Base-by-base conservation (phyloP, 2,888 invertebrate species). In the Drosophila mayaguana region DNA sequence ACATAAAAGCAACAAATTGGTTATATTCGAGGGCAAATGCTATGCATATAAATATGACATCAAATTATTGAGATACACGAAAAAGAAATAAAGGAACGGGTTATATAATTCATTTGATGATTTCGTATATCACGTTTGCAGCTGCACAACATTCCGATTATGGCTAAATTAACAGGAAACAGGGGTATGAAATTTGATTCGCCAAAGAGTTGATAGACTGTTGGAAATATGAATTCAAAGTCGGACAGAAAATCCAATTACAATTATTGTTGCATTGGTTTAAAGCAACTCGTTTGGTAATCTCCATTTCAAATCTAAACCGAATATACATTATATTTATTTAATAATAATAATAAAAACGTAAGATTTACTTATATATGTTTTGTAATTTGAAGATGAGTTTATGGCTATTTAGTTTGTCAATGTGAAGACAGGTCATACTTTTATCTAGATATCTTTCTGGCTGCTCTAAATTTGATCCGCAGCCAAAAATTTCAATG, bases 31-130 rank as follows among this genome's bases (percentile, higher is more conserved):
- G 78, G 63, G 62, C 73, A 73, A 73, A 68, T 59, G 74, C 62
- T 69, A 60, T 80, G 72, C 76, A 80, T 78, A 78, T 75, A 80
- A 78, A 78, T 75, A 80, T 80, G 76, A 64, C 64, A 80, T 56
- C 60, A 80, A 77, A 75, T 72, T 66, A 80, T 80, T 80, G 72
- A 71, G 80, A 62, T 59, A 71, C 57, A 56, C 59, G n/a, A 53
- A 60, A 63, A 28, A 40, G 40, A 51, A 46, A 50, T 34, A 43
- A 43, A n/a, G 38, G 6, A 38, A 40, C 40, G 54, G 54, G 54
- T 46, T 63, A 28, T 50, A 48, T 60, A 50, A 40, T 36, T 42
- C n/a, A 72, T 59, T 53, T 55, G 50, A 65, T 20, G 53, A 43
- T 62, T 51, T 59, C 40, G 12, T 34, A 16, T 36, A 12, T 34